phyloP scores from a whole-genome alignment of 2,113 vertebrate species.

The Talpa occidentalis region DNA sequence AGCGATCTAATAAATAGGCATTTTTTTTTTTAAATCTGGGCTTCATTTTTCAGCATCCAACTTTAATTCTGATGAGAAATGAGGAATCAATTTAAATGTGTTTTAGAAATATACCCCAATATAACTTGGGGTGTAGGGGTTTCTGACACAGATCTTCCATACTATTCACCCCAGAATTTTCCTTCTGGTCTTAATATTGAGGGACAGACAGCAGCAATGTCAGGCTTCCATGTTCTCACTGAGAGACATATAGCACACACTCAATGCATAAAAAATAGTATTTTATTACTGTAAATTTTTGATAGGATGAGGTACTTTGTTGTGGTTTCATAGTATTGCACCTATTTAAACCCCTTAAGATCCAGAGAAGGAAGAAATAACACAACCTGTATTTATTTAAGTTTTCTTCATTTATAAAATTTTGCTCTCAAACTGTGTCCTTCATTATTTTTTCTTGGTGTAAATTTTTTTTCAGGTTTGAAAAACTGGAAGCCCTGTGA shows the following conservation, averaged over 20 bases:
- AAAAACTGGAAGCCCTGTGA: not conserved
- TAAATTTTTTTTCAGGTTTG: not conserved
- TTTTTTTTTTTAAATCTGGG: not conserved
- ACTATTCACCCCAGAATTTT: not conserved
- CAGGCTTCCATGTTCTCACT: not conserved
- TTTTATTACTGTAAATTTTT: not conserved
- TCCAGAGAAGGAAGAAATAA: not conserved
- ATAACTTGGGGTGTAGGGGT: not conserved
- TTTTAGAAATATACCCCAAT: not conserved
- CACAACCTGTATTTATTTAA: not conserved
- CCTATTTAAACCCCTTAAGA: not conserved
- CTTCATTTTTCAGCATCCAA: not conserved
- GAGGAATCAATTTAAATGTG: not conserved
- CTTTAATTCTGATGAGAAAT: not conserved
- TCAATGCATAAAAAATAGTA: not conserved
- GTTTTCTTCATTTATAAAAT: not conserved
- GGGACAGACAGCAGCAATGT: not conserved
- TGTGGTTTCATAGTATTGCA: not conserved
- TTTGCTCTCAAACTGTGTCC: not conserved
- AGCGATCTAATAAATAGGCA: not conserved
- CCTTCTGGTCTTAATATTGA: not conserved
- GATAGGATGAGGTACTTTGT: not conserved
- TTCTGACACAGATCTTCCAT: not conserved
- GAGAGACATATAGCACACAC: not conserved
- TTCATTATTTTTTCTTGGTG: not conserved